A percentile compares a stretch with the other conserved stretches of the same genome.
These are phyloP conservation scores for Trachythela sp. DNA, from an alignment of 64 coral and sea anemone species.

Conservation along the genomic window DNA sequence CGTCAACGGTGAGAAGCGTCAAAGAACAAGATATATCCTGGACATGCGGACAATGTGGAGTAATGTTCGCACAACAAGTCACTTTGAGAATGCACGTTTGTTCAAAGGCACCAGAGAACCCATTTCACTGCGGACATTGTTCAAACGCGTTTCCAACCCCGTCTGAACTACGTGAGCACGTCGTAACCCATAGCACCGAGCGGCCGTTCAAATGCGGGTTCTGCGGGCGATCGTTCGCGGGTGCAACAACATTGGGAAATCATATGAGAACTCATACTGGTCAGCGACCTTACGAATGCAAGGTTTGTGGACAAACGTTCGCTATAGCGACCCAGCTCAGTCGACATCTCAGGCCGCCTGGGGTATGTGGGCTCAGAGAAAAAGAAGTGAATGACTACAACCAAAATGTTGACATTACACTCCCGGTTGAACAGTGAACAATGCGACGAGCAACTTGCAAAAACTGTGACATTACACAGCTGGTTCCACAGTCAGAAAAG, in stretches of 20 bases:
- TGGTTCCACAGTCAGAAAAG: no score
- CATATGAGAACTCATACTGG: slow-evolving; percentile 16
- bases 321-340: not conserved
- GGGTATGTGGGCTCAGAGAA: not conserved
- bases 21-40: not conserved
- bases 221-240: slow-evolving; percentile 9
- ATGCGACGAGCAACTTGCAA: no score
- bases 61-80: not conserved
- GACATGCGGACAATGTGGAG: not conserved
- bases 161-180: not conserved
- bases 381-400: not conserved
- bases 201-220: slow-evolving; percentile 21
- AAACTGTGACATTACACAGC: no score
- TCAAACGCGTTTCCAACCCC: not conserved
- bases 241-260: slow-evolving; percentile 5
- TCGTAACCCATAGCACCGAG: not conserved
- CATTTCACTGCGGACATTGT: not conserved
- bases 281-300: not conserved
- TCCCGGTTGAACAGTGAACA: not conserved
- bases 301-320: not conserved
- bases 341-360: not conserved
- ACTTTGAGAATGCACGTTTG: not conserved
- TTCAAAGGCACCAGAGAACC: not conserved
- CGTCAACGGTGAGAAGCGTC: not conserved
- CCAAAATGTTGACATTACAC: not conserved